Evolutionary conservation across 2,888 invertebrate species (phyloP), one percentile per base, ranked within the genome.

Genomic region (Melinaea menophilus): DNA sequence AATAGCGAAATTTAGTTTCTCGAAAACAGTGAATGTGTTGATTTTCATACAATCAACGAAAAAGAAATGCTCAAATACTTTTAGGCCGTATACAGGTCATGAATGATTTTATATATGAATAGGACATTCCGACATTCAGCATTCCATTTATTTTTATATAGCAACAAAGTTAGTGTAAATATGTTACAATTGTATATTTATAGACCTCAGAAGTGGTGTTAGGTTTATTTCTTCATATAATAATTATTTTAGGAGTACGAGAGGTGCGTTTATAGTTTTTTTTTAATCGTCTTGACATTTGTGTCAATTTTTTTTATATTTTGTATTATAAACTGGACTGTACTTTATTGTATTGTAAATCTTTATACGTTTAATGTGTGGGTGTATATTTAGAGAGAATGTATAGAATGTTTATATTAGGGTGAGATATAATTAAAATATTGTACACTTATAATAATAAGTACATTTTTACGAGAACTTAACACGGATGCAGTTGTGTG

Each of bases 21-120:
- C 65, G 64, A 41, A 86, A 90, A 90, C 90, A 90, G 90, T 90
- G 90, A 88, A 76, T 90, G 90, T 90, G 90, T 90, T 90, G 90
- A 90, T 88, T 80, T 85, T 83, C 82, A 77, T 76, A 82, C 76
- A 69, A 77, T 79, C 80, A 81, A 83, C 81, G 82, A 85, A 84
- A 72, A 79, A 84, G 82, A 84, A 85, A 84, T 90, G 90, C 90
- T 90, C 90, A 90, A 89, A 78, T 87, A 86, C 81, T 84, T 81
- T 86, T 83, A 88, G 87, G 88, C 88, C 88, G 88, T 87, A 87
- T 45, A 77, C 79, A 79, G 80, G 79, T 79, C 81, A 78, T 70
- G 72, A 69, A 71, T 47, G 55, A 59, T 46, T 62, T 62, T 56
- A 41, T 37, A 47, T 65, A 58, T 59, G 55, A 37, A 59, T 56